phyloP scores from a whole-genome alignment of 2,797 vertebrate species.

The Hoplostethus mediterraneus region DNA sequence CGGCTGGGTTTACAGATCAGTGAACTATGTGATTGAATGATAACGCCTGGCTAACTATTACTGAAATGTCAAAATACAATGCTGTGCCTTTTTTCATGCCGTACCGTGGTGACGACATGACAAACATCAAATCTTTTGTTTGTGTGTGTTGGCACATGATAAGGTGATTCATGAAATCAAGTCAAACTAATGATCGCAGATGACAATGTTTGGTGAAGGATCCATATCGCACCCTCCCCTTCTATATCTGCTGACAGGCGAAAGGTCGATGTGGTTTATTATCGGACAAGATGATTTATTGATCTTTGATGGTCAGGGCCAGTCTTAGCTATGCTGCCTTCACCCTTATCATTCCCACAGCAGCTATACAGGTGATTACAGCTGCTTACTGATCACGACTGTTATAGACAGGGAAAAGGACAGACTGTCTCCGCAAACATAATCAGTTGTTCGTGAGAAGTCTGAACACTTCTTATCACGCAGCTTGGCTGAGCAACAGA shows the following conservation, averaged over 20 bases:
- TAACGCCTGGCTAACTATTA: slow-evolving; percentile 11
- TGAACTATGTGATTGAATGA: slow-evolving; percentile 67
- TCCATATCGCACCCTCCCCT: slow-evolving; percentile 4
- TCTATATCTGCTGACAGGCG: slow-evolving; percentile 51
- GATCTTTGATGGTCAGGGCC: slow-evolving; percentile 49
- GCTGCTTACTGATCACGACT: slow-evolving; percentile 54
- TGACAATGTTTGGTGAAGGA: slow-evolving; percentile 38
- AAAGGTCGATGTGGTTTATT: slow-evolving; percentile 58
- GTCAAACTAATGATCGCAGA: slow-evolving; percentile 10
- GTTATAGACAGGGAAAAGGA: slow-evolving; percentile 59
- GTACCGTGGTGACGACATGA: neutral
- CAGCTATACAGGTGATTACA: slow-evolving; percentile 67
- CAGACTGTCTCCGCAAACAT: slow-evolving; percentile 48
- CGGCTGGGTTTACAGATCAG: slow-evolving; percentile 60
- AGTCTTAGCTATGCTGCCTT: slow-evolving; percentile 40
- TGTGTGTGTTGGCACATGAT: neutral
- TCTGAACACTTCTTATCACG: slow-evolving; percentile 62
- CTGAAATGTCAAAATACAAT: neutral
- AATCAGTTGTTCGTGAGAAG: slow-evolving; percentile 66
- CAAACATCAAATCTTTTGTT: neutral
- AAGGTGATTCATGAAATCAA: neutral
- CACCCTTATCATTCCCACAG: slow-evolving; percentile 65
- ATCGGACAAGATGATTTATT: slow-evolving; percentile 65
- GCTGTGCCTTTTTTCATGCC: neutral
- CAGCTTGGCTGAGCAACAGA: slow-evolving; percentile 46